Evolutionary conservation across 2,113 vertebrate species (phyloP).

Genomic region (Gallinago media): DNA sequence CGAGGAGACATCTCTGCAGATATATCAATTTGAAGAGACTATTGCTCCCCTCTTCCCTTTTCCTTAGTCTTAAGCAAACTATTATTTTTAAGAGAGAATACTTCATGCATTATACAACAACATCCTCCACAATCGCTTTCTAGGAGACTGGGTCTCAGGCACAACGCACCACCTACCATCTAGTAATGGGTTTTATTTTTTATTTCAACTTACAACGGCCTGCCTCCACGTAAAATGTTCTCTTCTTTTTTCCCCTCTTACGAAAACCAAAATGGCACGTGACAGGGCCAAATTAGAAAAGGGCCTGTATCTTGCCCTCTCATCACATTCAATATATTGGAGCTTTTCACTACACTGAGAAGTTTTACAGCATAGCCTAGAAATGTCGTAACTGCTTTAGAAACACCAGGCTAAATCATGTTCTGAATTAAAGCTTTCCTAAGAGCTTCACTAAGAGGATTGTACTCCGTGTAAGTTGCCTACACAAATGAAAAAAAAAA

Average conservation of each 20-base stretch:
- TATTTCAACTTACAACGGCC: not conserved
- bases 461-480: constrained; percentile 8
- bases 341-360: not conserved
- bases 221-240: not conserved
- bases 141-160: not conserved
- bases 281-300: not conserved
- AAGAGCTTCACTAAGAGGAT: constrained; percentile 61
- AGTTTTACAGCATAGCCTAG: not conserved
- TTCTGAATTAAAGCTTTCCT: constrained; percentile 42
- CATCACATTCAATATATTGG: not conserved
- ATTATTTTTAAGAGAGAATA: not conserved
- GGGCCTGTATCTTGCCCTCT: not conserved
- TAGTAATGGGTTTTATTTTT: not conserved
- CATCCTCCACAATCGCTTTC: not conserved
- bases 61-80: not conserved
- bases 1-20: not conserved
- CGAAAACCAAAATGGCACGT: not conserved
- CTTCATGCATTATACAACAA: not conserved
- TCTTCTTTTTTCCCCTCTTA: not conserved
- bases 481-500: constrained; percentile 14
- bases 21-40: not conserved
- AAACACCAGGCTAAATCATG: constrained; percentile 32
- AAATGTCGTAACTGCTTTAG: constrained; percentile 12
- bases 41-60: rapidly evolving
- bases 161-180: not conserved